These are phyloP conservation scores for Tylochromis polylepis DNA, from an alignment of 2,113 vertebrate species.

Conservation along the genomic window DNA sequence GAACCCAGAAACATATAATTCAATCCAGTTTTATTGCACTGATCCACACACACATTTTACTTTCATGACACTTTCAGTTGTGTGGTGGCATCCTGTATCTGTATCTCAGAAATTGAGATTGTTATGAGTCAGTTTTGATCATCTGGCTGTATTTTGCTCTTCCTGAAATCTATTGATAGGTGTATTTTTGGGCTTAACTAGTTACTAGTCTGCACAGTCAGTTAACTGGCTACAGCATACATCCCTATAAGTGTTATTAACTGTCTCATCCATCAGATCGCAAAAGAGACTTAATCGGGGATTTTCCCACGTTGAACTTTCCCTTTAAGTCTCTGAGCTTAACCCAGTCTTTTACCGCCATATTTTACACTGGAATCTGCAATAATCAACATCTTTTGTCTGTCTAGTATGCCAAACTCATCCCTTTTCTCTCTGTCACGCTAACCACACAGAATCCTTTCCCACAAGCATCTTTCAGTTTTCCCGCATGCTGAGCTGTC, in stretches of 20 bases:
- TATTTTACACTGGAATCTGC: constrained; percentile 2
- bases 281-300: not conserved
- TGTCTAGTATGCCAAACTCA: not conserved
- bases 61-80: not conserved
- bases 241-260: not conserved
- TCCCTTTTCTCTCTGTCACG: constrained; percentile 39
- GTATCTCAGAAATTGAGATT: not conserved
- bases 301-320: not conserved
- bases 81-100: not conserved
- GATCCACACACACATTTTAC: not conserved
- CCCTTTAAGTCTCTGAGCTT: not conserved
- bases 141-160: not conserved
- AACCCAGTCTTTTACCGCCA: not conserved
- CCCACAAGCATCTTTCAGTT: constrained; percentile 59
- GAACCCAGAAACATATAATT: not conserved
- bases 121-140: not conserved
- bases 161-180: not conserved
- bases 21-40: not conserved
- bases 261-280: not conserved
- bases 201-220: not conserved
- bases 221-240: not conserved
- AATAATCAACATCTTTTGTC: constrained; percentile 20
- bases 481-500: constrained; percentile 58
- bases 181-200: not conserved
- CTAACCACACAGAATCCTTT: constrained; percentile 37